Conservation (phyloP, 2,797 vertebrate species). For the Melanotaenia trifasciata region DNA sequence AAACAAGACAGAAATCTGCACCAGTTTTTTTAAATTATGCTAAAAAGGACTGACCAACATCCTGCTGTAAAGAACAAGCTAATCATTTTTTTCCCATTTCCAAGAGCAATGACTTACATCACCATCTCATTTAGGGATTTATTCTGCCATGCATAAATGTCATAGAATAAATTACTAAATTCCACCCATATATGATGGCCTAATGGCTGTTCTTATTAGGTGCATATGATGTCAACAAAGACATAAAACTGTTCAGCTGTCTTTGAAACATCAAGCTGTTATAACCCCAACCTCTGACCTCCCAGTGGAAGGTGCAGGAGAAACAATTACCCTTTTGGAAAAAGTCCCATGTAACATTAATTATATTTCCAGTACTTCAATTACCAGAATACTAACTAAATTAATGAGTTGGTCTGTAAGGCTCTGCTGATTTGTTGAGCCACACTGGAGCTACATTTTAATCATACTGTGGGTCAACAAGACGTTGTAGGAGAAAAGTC, state of each 20-base stretch:
- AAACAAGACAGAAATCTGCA: neutral
- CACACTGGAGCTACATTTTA: neutral
- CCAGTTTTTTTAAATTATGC: neutral
- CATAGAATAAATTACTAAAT: constrained; percentile 20
- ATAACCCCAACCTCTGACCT: constrained; percentile 32
- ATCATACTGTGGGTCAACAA: constrained; percentile 4
- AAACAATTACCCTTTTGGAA: constrained; percentile 48
- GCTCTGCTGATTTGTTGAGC: neutral
- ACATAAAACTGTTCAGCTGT: constrained; percentile 23
- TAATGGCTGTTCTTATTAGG: constrained; percentile 1
- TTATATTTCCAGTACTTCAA: constrained; percentile 34
- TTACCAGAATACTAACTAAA: constrained; percentile 36
- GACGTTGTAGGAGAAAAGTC: constrained; percentile 11
- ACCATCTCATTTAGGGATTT: neutral
- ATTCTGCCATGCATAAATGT: neutral
- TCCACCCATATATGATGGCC: neutral
- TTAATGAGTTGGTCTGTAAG: constrained; percentile 17
- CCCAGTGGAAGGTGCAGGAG: constrained; percentile 20
- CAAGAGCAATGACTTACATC: no score
- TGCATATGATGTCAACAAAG: neutral
- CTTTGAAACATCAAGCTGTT: constrained; percentile 21
- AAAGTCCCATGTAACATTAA: constrained; percentile 12
- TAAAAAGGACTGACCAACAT: neutral
- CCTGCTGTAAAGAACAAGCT: neutral
- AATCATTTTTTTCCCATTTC: neutral